Base-by-base conservation (phyloP, 2,113 vertebrate species). In the Himantopus leucocephalus region DNA sequence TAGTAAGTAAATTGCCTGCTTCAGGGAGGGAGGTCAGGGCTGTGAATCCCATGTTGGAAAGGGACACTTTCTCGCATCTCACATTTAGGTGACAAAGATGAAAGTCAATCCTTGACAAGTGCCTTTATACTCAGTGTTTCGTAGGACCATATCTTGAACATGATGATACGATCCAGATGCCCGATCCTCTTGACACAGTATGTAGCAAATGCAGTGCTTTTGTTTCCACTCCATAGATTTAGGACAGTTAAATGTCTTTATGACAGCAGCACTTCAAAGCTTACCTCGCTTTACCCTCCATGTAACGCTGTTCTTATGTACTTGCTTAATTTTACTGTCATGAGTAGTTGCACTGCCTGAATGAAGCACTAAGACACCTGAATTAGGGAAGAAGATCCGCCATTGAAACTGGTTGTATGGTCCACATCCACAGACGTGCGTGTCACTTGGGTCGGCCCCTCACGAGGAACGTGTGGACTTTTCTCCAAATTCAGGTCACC, bases 1-100 rank as follows among this genome's bases (percentile, higher is more conserved):
- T 35, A 62, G 45, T 53, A 48, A 14, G 10, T 41, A 58, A 59
- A 17, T 10, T 50, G 5, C 5, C 16, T 80, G 20, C 29, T 68
- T 79, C 48, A 43, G 13, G 48, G 35, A 41, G 10, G 8, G 39
- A 52, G 32, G 7, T 77, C 10, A 74, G 29, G 26, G n/a, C 23
- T 70, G 45, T 89, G 68, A 63, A 63, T 71, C 18, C 20, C 18
- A 2, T 4, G 3, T 27, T 78, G 50, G 14, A 77, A 73, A 59
- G 4, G 9, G 11, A 7, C 3, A 1, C 43, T 41, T 55, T 70
- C 52, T 74, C 2, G 0, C 3, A 18, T 22, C 16, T 4, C 18
- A 24, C 2, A 1, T 67, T 86, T 71, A 37, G n/a, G n/a, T 60
- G 34, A 45, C 9, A 55, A 88, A 64, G 74, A 22, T 11, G 15